Evolutionary conservation across 2,113 vertebrate genomes (phyloP).

Genomic region (Paracanthobrama guichenoti): DNA sequence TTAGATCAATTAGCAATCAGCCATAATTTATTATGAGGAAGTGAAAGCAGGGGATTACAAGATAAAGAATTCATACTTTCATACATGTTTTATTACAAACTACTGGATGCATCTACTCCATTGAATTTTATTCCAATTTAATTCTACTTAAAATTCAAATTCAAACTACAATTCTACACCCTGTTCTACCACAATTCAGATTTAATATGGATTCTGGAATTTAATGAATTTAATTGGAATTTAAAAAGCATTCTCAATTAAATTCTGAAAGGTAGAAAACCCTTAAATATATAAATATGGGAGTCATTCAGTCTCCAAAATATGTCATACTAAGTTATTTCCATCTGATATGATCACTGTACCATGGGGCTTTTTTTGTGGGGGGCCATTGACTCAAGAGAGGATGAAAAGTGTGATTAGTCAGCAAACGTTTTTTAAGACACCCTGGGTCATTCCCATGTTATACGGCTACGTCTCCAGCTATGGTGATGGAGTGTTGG

Average conservation of each 20-base stretch:
- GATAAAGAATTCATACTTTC: neutral
- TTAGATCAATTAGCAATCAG: neutral
- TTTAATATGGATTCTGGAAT: neutral
- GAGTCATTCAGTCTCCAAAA: neutral
- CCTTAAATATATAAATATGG: neutral
- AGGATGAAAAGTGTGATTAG: neutral
- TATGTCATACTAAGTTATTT: neutral
- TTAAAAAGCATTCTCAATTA: neutral
- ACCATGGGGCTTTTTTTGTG: neutral
- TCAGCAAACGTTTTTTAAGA: slow-evolving; percentile 26
- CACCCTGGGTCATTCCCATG: slow-evolving; percentile 12
- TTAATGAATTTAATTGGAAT: neutral
- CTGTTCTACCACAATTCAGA: neutral
- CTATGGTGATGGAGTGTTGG: slow-evolving; percentile 11
- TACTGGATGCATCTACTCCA: neutral
- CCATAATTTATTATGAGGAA: neutral
- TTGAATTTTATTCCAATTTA: neutral
- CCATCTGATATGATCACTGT: slow-evolving; percentile 6
- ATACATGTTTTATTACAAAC: no score
- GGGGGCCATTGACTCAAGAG: neutral
- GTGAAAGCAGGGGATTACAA: neutral
- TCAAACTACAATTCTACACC: neutral
- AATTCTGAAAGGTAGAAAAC: neutral
- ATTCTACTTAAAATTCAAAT: neutral
- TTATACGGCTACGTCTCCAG: neutral